Evolutionary conservation across 2,888 invertebrate species (phyloP), one percentile per base, ranked within the genome.

Genomic region (Fragum fragum): DNA sequence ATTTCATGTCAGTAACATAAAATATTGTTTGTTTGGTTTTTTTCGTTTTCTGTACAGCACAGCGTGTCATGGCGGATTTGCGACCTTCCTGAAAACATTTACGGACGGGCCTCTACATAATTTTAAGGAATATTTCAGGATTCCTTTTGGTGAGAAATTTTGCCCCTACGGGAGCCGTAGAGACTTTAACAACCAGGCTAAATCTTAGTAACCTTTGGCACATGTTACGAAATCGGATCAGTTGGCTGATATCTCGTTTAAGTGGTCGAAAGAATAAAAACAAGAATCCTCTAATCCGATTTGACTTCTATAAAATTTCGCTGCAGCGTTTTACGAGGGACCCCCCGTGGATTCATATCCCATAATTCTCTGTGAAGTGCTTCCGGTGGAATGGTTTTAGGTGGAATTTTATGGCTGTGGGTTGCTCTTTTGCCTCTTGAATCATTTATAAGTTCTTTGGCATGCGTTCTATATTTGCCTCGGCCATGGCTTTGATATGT

Each of bases 291-390:
- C 36, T 63, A 63, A 63, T 63, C 63, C 63, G 63, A 63, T 63
- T 36, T 63, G 32, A 16, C 47, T 63, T 63, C 36, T 21, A 63
- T 63, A 63, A 63, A 63, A 36, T 36, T 63, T 63, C 63, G 63
- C 29, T 63, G 63, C 63, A 36, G 63, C 32, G n/a, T 63, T 63
- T 63, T 63, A 63, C 63, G 63, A 63, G 28, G 63, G 63, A 63
- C 63, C 63, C 63, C 63, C 32, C 63, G 36, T 32, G 63, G 63
- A 63, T 32, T 63, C 23, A 63, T 63, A 63, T 18, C 63, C 63
- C 36, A 32, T 63, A 63, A 63, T 63, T 63, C 63, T 32, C n/a
- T 29, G 29, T 63, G 32, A 63, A 63, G 63, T 28, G 63, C 63
- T 63, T 63, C 63, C 63, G 63, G 63, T 32, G 32, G 26, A 28